phyloP scores from a whole-genome alignment of 2,888 invertebrate species.

The Carterocephalus palaemon region DNA sequence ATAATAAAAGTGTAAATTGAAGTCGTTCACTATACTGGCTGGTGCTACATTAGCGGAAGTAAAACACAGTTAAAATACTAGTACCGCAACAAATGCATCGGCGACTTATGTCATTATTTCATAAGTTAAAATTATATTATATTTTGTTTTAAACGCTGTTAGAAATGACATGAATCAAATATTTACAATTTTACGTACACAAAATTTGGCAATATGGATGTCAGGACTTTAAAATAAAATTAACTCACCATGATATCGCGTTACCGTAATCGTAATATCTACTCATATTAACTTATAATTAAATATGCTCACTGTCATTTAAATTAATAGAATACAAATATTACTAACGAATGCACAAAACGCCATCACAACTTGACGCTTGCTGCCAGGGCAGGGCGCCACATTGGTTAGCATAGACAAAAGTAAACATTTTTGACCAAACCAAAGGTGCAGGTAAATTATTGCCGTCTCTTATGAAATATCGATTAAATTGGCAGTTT shows the following conservation, averaged over 20 bases:
- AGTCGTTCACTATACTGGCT: neutral
- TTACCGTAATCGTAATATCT: conserved; percentile 78
- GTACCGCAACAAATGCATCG: conserved; percentile 16
- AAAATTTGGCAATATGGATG: conserved; percentile 68
- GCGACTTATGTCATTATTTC: neutral
- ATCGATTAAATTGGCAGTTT: conserved; percentile 5
- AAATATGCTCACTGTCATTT: conserved; percentile 55
- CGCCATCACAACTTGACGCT: conserved; percentile 73
- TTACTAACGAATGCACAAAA: conserved; percentile 59
- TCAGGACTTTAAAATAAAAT: conserved; percentile 44
- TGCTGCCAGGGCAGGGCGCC: conserved; percentile 53
- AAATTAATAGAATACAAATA: conserved; percentile 48
- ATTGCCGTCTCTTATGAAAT: conserved; percentile 32
- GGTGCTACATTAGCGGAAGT: conserved; percentile 11
- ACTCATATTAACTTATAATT: conserved; percentile 69
- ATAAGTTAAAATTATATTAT: conserved; percentile 1
- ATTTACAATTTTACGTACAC: conserved; percentile 48
- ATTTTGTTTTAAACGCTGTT: conserved; percentile 1
- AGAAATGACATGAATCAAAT: conserved; percentile 18
- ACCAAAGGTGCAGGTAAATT: conserved; percentile 32
- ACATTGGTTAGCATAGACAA: conserved; percentile 74
- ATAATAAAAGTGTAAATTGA: no score
- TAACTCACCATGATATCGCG: conserved; percentile 76
- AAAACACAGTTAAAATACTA: conserved; percentile 2
- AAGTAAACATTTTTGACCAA: conserved; percentile 31